phyloP scores from a whole-genome alignment of 2,888 invertebrate genomes.

The Tricholauxania praeusta region DNA sequence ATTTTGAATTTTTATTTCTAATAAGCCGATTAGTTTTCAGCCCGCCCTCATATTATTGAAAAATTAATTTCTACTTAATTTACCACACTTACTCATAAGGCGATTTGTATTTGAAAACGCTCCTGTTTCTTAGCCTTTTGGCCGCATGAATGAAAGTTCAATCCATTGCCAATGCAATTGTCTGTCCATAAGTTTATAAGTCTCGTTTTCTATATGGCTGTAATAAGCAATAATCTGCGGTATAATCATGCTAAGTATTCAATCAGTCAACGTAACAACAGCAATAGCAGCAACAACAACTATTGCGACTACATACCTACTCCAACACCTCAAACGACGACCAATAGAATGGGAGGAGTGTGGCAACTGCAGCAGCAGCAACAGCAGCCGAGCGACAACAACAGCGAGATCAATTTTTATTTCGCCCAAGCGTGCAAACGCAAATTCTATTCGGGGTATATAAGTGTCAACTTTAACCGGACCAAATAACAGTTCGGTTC shows the following conservation, averaged over 20 bases:
- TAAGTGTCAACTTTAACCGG: conserved; percentile 59
- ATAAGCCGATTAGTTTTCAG: too few relatives aligned
- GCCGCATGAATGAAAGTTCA: conserved; percentile 48
- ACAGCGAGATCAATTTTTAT: conserved; percentile 27
- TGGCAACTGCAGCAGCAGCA: conserved; percentile 25
- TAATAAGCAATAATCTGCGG: conserved; percentile 58
- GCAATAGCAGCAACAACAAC: conserved; percentile 34
- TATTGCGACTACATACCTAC: conserved; percentile 22
- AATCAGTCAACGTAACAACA: conserved; percentile 54
- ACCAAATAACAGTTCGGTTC: conserved; percentile 63
- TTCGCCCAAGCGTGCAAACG: conserved; percentile 37
- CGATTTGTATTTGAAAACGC: background rate
- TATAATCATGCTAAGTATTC: conserved; percentile 63
- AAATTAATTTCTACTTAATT: too few relatives aligned
- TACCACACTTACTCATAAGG: too few relatives aligned
- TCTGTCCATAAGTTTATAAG: conserved; percentile 35
- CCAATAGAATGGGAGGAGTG: conserved; percentile 31
- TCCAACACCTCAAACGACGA: conserved; percentile 35
- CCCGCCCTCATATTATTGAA: too few relatives aligned
- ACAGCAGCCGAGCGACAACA: conserved; percentile 37
- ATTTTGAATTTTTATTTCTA: too few relatives aligned
- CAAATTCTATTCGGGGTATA: conserved; percentile 60
- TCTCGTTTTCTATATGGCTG: conserved; percentile 38
- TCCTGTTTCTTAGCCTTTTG: conserved; percentile 36
- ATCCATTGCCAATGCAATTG: conserved; percentile 57